A percentile compares a stretch with the other conserved stretches of the same genome.
These are phyloP conservation scores for Puntigrus tetrazona DNA, from an alignment of 2,113 vertebrate genomes.

Conservation along the genomic window DNA sequence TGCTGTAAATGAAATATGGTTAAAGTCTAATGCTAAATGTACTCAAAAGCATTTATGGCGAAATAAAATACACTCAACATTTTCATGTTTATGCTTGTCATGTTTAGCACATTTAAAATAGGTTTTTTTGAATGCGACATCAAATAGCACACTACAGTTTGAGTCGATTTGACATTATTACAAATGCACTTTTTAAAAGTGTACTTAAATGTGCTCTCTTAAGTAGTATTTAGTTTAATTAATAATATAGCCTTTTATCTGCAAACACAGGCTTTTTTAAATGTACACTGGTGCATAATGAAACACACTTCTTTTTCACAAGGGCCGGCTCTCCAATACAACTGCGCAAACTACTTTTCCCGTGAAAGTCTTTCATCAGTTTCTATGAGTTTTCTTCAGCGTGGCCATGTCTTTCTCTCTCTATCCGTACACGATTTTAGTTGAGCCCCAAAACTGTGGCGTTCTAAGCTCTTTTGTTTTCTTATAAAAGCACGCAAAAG, in stretches of 20 bases:
- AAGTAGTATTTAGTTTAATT: not conserved
- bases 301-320: not conserved
- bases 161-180: not conserved
- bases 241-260: not conserved
- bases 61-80: not conserved
- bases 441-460: not conserved
- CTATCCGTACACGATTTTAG: not conserved
- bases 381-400: not conserved
- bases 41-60: not conserved
- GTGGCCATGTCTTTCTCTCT: not conserved
- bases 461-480: not conserved
- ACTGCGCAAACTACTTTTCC: not conserved
- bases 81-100: not conserved
- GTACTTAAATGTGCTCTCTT: not conserved
- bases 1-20: not conserved
- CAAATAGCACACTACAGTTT: not conserved
- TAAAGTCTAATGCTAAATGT: not conserved
- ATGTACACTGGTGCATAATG: not conserved
- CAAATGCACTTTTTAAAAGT: not conserved
- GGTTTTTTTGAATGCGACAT: not conserved
- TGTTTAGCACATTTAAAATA: not conserved
- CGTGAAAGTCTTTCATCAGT: not conserved
- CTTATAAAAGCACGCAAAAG: conserved; percentile 4
- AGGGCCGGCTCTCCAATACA: conserved; percentile 6
- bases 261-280: not conserved